Conservation (phyloP, 92 coral and sea anemone genomes). For the Paramuricea clavata region DNA sequence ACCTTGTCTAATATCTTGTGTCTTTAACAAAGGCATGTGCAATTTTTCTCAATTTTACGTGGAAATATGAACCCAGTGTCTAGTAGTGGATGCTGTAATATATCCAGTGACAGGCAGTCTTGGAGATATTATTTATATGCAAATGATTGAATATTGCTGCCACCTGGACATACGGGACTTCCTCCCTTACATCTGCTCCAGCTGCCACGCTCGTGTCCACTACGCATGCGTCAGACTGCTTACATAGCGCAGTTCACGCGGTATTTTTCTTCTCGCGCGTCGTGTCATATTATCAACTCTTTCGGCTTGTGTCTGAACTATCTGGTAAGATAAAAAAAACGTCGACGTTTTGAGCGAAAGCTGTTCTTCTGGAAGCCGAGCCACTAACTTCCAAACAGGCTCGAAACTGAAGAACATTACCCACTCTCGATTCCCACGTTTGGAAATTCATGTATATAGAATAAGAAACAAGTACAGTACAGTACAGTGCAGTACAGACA, state of each 20-base stretch:
- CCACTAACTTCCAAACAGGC: no score
- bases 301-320: neutral
- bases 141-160: constrained; percentile 38
- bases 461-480: neutral
- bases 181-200: constrained; percentile 71
- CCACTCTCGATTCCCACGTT: no score
- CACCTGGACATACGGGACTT: constrained; percentile 93
- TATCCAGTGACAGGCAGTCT: constrained; percentile 13
- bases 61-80: constrained; percentile 7
- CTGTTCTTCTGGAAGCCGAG: no score
- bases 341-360: neutral
- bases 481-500: neutral
- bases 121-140: constrained; percentile 18
- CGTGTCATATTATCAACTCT: neutral
- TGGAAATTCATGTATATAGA: no score
- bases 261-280: neutral
- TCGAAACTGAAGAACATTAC: no score
- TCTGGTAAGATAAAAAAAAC: neutral
- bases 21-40: neutral
- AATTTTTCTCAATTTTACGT: constrained; percentile 14
- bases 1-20: neutral
- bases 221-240: constrained; percentile 28
- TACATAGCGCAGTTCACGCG: neutral
- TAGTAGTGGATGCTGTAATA: constrained; percentile 3
- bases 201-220: constrained; percentile 70